phyloP scores from a whole-genome alignment of 2,888 invertebrate genomes.

The Orchestes rusci region DNA sequence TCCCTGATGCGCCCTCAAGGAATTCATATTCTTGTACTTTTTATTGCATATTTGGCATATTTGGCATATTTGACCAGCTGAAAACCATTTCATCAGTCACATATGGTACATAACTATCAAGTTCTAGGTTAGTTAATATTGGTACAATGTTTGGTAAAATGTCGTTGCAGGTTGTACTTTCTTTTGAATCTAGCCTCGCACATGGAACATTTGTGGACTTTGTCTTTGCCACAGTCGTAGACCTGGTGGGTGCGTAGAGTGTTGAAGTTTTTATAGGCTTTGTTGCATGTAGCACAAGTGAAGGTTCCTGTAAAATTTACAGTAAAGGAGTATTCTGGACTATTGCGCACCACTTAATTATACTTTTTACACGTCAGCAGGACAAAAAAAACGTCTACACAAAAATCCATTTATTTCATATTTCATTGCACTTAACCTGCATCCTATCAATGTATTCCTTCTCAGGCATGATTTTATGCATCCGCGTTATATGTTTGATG shows the following conservation, averaged over 20 bases:
- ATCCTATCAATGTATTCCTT: too few species aligned
- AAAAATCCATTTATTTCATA: too few species aligned
- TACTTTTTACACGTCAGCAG: too few species aligned
- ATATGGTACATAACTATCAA: too few species aligned
- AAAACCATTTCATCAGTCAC: background rate
- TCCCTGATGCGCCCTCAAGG: conserved; percentile 40
- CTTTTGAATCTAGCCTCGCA: conserved; percentile 51
- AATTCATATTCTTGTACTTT: conserved; percentile 32
- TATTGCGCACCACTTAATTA: too few species aligned
- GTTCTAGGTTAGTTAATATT: too few species aligned
- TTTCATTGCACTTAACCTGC: too few species aligned
- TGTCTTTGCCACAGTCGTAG: conserved; percentile 42
- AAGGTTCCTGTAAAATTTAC: too few species aligned
- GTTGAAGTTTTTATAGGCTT: conserved; percentile 25
- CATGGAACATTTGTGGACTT: conserved; percentile 44
- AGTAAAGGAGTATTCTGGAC: too few species aligned
- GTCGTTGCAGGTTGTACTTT: conserved; percentile 70
- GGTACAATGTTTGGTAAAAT: conserved; percentile 44
- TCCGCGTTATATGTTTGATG: conserved; percentile 16
- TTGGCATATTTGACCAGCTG: background rate
- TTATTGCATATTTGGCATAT: background rate
- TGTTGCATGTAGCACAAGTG: conserved; percentile 12
- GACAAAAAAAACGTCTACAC: too few species aligned
- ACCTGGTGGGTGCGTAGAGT: conserved; percentile 25
- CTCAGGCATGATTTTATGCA: conserved; percentile 9